Conservation (phyloP, 2,113 vertebrate genomes). For the Alces alces region DNA sequence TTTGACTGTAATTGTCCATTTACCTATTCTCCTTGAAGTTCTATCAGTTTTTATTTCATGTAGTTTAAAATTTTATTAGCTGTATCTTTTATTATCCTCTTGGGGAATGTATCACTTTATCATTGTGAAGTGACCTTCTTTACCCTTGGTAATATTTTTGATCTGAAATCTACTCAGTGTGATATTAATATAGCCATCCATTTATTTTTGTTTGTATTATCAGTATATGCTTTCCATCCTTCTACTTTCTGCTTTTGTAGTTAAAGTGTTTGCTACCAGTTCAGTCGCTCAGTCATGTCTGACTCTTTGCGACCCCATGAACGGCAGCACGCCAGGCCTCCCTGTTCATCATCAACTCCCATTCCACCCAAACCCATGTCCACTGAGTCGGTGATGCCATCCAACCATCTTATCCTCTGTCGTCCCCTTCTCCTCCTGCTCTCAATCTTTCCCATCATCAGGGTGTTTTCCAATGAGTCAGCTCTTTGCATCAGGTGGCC, state of each 20-base stretch:
- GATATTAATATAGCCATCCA: background rate
- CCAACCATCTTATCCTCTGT: background rate
- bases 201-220: background rate
- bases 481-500: accelerated
- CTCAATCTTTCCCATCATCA: background rate
- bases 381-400: background rate
- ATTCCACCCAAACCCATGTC: background rate
- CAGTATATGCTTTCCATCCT: background rate
- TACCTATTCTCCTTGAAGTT: background rate
- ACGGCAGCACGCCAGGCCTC: accelerated
- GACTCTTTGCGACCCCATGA: background rate
- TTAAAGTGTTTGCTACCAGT: background rate
- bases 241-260: background rate
- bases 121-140: background rate
- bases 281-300: accelerated
- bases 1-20: background rate
- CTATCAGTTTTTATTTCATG: background rate
- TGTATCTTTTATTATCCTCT: background rate
- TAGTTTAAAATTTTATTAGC: background rate
- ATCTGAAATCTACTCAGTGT: background rate
- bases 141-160: background rate
- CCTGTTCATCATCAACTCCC: background rate
- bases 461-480: background rate
- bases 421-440: background rate
- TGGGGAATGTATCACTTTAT: background rate